Evolutionary conservation across 2,797 vertebrate species (phyloP), one percentile per base, ranked within the genome.

Genomic region (Thalassophryne amazonica): DNA sequence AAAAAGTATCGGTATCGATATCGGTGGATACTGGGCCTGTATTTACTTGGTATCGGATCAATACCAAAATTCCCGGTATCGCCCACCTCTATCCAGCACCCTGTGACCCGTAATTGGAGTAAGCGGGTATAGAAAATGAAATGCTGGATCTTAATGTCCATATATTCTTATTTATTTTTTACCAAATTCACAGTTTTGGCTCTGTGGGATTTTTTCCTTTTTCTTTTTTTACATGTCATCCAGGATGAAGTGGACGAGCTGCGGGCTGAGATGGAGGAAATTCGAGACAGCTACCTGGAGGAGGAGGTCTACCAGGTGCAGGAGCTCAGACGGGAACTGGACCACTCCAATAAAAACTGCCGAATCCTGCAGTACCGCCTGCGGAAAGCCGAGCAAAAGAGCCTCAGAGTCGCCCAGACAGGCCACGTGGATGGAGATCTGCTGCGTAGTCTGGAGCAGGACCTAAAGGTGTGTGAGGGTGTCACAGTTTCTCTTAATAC

Each of bases 221-320:
- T 2, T 38, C n/a, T n/a, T n/a, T n/a, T n/a, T n/a, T n/a, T n/a
- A n/a, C n/a, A 17, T 31, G 9, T 52, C 31, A 36, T 30, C 47
- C 73, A 99, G 97, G 97, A 99, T 84, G 97, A 99, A 84, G 80
- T 98, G 90, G 97, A 99, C 32, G 97, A 99, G 88, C 88, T 99
- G 66, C 94, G 93, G 19, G 95, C 96, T 0, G 97, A 99, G 87
- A 99, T 99, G 97, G 97, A 99, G 86, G 97, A 99, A 85, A 93
- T 99, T 87, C 92, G 96, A 16, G 97, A 99, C 88, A 97, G 91
- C 86, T 99, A 98, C 66, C 89, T 99, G 80, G 97, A 99, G 75
- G 97, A 99, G 86, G 97, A 99, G 80, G 95, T 98, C 51, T 98
- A 99, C 86, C 97, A 99, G 88, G 88, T 98, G 69, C 97, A 99